Evolutionary conservation across 2,888 invertebrate species (phyloP), one percentile per base, ranked within the genome.

Genomic region (Helleia helle): DNA sequence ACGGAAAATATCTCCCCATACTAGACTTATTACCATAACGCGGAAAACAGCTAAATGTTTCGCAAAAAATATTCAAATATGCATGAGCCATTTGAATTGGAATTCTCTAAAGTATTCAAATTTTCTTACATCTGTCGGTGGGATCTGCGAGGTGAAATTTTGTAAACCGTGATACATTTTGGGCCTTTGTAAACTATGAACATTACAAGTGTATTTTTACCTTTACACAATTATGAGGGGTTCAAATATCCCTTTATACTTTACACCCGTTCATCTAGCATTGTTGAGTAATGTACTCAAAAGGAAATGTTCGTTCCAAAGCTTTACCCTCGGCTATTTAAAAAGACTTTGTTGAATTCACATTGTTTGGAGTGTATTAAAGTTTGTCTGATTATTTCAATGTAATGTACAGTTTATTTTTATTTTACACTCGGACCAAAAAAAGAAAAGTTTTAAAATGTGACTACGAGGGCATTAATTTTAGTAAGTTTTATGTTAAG

Each of bases 41-140:
- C 27, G 25, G 25, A 36, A n/a, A 36, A 13, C 25, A 9, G 25
- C 36, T 36, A 36, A 36, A 25, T 24, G 14, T 36, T 24, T 36
- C 25, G 36, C n/a, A 36, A 25, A 31, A 31, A 36, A 36, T 36
- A 36, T 36, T 26, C 36, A 36, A 36, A 36, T 36, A 36, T 36
- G 25, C 36, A 25, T 25, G 15, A 36, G 15, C 25, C 25, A 36
- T 36, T 36, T 25, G n/a, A 36, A 36, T 31, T 31, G 15, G 17
- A 31, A 18, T 36, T 36, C 25, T 36, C 36, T 25, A 15, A 36
- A 36, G 24, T 25, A 36, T 36, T 36, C 36, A 26, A 36, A 36
- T 36, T 36, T 36, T n/a, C 36, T 15, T 36, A 14, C 25, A 9
- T 36, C 36, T 36, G 25, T 36, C 9, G 25, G 25, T 9, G 25